Conservation (phyloP, 2,113 vertebrate species). For the Lagopus leucura region DNA sequence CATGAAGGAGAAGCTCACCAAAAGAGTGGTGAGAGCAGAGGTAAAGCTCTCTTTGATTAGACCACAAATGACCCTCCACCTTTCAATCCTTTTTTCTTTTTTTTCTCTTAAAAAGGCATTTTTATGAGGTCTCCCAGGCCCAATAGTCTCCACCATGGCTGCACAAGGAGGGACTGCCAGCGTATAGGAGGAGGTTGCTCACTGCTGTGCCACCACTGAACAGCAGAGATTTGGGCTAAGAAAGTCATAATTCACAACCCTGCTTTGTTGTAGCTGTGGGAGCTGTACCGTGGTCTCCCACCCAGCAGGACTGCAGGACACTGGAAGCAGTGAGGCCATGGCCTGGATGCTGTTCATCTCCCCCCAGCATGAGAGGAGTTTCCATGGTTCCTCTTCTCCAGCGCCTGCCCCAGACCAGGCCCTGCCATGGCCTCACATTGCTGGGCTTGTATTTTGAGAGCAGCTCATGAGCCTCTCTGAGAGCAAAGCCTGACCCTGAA, state of each 20-base stretch:
- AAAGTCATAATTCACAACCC: not conserved
- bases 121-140: not conserved
- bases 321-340: not conserved
- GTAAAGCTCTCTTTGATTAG: not conserved
- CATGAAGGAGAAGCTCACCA: not conserved
- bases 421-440: fast-evolving
- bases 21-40: not conserved
- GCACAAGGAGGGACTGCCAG: not conserved
- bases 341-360: not conserved
- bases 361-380: fast-evolving
- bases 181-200: not conserved
- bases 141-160: not conserved
- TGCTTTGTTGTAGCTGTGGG: not conserved
- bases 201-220: not conserved
- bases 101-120: not conserved
- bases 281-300: not conserved
- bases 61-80: not conserved
- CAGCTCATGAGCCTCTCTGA: not conserved
- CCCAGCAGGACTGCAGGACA: fast-evolving
- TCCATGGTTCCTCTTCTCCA: not conserved
- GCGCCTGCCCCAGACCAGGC: not conserved
- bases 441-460: not conserved
- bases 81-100: not conserved
- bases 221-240: not conserved
- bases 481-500: not conserved